These are phyloP conservation scores for Cygnus buccinator DNA, from an alignment of 2,113 vertebrate genomes.

Conservation along the genomic window DNA sequence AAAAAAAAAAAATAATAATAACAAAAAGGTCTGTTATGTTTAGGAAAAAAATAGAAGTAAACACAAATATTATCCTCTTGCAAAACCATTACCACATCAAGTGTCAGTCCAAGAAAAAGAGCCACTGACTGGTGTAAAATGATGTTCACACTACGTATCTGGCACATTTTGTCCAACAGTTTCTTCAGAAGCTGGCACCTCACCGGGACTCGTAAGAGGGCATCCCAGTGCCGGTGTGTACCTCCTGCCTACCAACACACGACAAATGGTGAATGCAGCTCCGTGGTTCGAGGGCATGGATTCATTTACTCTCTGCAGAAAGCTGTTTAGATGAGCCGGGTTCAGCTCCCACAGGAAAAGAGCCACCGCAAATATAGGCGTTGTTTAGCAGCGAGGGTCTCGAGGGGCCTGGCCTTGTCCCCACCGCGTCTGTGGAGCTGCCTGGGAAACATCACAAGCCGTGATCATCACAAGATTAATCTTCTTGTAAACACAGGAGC, in stretches of 20 bases:
- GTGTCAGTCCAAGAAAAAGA: background rate
- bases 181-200: background rate
- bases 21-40: background rate
- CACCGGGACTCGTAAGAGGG: fast-evolving
- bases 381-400: background rate
- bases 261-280: background rate
- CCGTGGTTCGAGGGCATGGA: background rate
- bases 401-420: background rate
- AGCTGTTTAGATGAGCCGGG: background rate
- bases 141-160: background rate
- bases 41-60: background rate
- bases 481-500: background rate
- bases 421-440: fast-evolving
- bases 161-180: background rate
- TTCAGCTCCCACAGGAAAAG: background rate
- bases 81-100: background rate
- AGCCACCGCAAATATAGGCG: fast-evolving
- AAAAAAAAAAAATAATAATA: background rate
- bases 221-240: background rate
- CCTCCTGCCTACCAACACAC: background rate
- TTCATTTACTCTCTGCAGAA: background rate
- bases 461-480: background rate
- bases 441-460: constrained; percentile 14
- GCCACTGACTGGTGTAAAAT: background rate
- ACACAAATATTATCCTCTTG: background rate